phyloP scores from a whole-genome alignment of 2,888 invertebrate species.

The Nomada fucata region DNA sequence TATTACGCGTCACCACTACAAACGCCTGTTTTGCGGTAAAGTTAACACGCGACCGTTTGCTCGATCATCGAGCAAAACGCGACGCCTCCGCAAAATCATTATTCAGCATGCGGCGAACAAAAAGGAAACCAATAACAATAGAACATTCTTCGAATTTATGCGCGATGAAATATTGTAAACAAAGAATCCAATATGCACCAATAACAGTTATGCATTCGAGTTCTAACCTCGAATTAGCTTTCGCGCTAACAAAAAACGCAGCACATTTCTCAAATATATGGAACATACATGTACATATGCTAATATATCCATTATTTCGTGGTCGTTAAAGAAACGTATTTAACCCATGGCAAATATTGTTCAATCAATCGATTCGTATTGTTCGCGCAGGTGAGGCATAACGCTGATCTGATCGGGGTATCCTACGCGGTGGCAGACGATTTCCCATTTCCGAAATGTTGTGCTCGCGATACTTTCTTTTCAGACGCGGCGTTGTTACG shows the following conservation, averaged over 20 bases:
- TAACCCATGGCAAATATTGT: not conserved
- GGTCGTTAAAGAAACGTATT: not conserved
- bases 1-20: constrained; percentile 26
- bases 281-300: too few species aligned
- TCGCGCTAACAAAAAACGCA: not conserved
- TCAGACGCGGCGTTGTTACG: constrained; percentile 31
- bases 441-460: constrained; percentile 33
- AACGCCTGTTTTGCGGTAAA: not conserved
- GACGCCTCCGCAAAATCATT: not conserved
- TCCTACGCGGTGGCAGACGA: not conserved
- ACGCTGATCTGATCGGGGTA: not conserved
- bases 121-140: not conserved
- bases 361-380: not conserved
- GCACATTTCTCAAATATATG: not conserved
- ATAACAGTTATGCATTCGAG: not conserved
- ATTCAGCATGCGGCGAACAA: not conserved
- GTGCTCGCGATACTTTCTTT: constrained; percentile 8
- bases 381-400: constrained; percentile 32
- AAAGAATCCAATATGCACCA: not conserved
- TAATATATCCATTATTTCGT: not conserved
- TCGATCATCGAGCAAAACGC: not conserved
- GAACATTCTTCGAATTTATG: too few species aligned
- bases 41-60: not conserved
- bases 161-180: too few species aligned
- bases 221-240: constrained; percentile 39